Base-by-base conservation (phyloP, 2,797 vertebrate genomes). In the Alauda arvensis region DNA sequence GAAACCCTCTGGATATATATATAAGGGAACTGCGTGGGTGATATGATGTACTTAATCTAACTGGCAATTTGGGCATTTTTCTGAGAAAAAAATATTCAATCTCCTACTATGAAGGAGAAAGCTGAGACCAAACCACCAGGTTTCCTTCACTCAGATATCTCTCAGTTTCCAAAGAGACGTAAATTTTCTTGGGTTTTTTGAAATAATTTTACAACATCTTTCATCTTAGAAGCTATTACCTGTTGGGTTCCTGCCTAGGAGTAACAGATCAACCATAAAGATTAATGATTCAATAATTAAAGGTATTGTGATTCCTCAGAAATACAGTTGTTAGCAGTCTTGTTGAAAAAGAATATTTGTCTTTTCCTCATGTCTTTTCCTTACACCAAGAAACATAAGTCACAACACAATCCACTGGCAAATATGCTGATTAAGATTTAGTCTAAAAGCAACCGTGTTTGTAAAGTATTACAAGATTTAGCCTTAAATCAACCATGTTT, bases 121-220 rank as follows among this genome's bases (percentile, higher is more conserved):
- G 5, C 5, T 0, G 0, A 45, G 33, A 52, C 12, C 17, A 71
- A 29, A 53, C 2, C 3, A 6, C 2, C 10, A 51, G 6, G 13
- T 49, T 71, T 77, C 60, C 25, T 49, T 57, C 21, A 52, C 4
- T 39, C 9, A 61, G 45, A n/a, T 71, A 52, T 40, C 10, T 42
- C 9, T 23, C 4, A 34, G 5, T 85, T 67, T 56, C 4, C 48
- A 69, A 63, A 67, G 53, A 39, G 6, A 2, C 8, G 16, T 67
- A n/a, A 63, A 8, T 53, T 84, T 31, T 76, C 14, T 18, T 78
- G 29, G 3, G 8, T 16, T 55, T 28, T 48, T 62, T 61, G 2
- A n/a, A 68, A 53, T n/a, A 5, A 1, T 68, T 83, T 78, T 53
- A 19, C 15, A 60, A 14, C 7, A 14, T 31, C 25, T 61, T 65